Percentiles rank a stretch among this genome's conserved stretches.
phyloP scores from a whole-genome alignment of 2,888 invertebrate genomes.

The Eumacrocentrus americanus region DNA sequence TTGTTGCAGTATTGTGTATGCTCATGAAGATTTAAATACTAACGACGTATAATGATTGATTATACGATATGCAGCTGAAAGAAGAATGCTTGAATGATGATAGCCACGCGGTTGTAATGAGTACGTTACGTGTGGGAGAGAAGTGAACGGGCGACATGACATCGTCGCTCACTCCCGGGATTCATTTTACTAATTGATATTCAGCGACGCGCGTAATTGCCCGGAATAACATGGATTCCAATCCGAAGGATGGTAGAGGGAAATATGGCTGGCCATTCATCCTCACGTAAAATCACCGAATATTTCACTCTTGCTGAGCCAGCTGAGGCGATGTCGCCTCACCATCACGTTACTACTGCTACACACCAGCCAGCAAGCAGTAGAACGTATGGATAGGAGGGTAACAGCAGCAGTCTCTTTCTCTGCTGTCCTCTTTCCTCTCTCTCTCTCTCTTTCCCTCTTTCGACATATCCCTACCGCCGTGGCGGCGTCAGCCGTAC shows the following conservation, averaged over 20 bases:
- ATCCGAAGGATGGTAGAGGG: constrained; percentile 52
- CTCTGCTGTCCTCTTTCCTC: constrained; percentile 20
- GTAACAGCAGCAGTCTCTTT: constrained; percentile 30
- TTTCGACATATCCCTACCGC: constrained; percentile 15
- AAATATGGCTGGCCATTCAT: constrained; percentile 53
- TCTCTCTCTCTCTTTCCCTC: constrained; percentile 23
- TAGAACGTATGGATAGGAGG: too few relatives aligned
- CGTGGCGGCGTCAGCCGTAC: too few relatives aligned
- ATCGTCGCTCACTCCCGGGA: constrained; percentile 24
- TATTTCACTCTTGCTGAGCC: constrained; percentile 54
- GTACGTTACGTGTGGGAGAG: not conserved
- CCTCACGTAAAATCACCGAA: constrained; percentile 57
- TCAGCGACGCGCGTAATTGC: constrained; percentile 57
- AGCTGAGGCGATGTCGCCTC: constrained; percentile 40
- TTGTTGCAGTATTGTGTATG: not conserved
- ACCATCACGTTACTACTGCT: not conserved
- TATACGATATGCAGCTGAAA: too few relatives aligned
- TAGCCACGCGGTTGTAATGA: not conserved
- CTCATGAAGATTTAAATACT: not conserved
- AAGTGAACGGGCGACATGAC: constrained; percentile 32
- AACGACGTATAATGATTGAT: not conserved
- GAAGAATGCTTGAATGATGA: not conserved
- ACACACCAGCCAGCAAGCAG: too few relatives aligned
- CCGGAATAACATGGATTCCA: constrained; percentile 59
- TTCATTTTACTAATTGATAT: constrained; percentile 56